Conservation (phyloP, 2,797 vertebrate genomes). For the Phoeniculus purpureus region DNA sequence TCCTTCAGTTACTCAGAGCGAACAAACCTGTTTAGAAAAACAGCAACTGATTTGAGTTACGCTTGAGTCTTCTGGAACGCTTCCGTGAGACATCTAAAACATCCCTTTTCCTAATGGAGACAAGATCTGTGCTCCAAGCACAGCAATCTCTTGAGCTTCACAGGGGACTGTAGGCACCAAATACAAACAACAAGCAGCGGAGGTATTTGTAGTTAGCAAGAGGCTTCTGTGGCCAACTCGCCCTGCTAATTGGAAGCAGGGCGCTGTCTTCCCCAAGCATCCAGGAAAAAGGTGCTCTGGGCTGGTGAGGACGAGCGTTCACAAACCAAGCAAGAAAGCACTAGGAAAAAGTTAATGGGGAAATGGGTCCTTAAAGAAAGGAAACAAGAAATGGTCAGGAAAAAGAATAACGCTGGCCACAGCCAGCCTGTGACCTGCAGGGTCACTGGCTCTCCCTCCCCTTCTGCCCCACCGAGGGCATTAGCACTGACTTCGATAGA, state of each 20-base stretch:
- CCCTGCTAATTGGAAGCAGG: constrained; percentile 37
- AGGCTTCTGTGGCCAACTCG: background rate
- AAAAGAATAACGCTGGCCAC: background rate
- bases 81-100: constrained; percentile 2
- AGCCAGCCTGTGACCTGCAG: background rate
- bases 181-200: background rate
- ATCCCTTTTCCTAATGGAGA: constrained; percentile 18
- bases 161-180: background rate
- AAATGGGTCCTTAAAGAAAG: background rate
- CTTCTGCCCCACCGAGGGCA: background rate
- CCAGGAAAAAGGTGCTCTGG: background rate
- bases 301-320: background rate
- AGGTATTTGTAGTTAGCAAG: constrained; percentile 25
- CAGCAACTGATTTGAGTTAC: constrained; percentile 34
- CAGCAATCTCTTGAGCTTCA: background rate
- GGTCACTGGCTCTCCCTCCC: background rate
- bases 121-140: constrained; percentile 3
- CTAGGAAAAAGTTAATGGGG: background rate
- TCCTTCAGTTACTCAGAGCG: background rate
- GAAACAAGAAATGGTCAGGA: background rate
- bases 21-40: constrained; percentile 12
- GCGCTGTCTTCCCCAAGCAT: background rate
- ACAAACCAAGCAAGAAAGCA: background rate
- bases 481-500: background rate
- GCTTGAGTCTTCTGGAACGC: background rate